Percentiles rank a stretch among this genome's conserved stretches.
Evolutionary conservation across 2,113 vertebrate genomes (phyloP).

Genomic region (Accipiter virgatus): DNA sequence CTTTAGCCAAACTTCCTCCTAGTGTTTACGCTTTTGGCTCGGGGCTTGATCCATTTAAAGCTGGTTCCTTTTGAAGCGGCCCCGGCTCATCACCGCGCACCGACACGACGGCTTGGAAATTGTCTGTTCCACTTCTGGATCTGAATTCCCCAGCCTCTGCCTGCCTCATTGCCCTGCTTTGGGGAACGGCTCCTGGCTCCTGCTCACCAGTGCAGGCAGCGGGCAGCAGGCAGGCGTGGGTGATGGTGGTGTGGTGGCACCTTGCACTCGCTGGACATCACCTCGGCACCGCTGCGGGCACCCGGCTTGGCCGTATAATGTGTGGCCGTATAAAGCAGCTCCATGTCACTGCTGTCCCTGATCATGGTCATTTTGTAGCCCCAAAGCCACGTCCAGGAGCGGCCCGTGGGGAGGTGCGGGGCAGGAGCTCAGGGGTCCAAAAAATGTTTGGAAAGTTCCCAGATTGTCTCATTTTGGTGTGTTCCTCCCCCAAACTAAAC

Average conservation of each 20-base stretch:
- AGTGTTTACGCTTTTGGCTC: slow-evolving; percentile 73
- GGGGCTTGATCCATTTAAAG: slow-evolving; percentile 62
- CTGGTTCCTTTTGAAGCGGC: slow-evolving; percentile 67
- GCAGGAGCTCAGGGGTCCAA: neutral
- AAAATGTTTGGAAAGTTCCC: neutral
- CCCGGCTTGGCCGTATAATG: rapidly evolving
- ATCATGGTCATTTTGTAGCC: rapidly evolving
- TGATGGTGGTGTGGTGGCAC: neutral
- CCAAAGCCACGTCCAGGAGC: rapidly evolving
- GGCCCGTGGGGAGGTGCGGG: rapidly evolving
- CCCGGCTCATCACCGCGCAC: slow-evolving; percentile 27
- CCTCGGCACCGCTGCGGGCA: rapidly evolving
- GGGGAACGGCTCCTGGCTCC: neutral
- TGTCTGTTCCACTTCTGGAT: neutral
- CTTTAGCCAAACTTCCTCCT: slow-evolving; percentile 75
- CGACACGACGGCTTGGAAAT: neutral
- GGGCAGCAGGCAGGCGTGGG: neutral
- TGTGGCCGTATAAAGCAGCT: rapidly evolving
- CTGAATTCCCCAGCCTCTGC: neutral
- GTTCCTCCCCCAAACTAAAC: neutral
- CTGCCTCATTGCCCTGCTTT: neutral
- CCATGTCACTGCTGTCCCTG: neutral
- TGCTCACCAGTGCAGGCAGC: rapidly evolving
- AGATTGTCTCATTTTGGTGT: neutral
- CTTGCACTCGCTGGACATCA: rapidly evolving